These are phyloP conservation scores for Zeuzera pyrina DNA, from an alignment of 2,888 invertebrate genomes.

Conservation along the genomic window DNA sequence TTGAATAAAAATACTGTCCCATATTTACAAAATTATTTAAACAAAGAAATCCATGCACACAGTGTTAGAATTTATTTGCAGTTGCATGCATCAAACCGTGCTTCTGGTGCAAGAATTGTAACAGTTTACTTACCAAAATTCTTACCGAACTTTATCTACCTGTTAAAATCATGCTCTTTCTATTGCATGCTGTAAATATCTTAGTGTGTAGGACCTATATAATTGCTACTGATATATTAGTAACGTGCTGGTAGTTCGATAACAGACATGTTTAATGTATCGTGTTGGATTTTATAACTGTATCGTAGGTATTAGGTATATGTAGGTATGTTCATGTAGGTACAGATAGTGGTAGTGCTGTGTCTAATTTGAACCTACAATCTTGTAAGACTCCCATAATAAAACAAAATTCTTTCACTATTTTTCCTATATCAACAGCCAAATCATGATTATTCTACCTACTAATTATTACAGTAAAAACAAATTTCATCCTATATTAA, in stretches of 20 bases:
- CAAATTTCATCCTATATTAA: conserved; percentile 37
- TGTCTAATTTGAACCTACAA: conserved; percentile 21
- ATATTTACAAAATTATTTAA: conserved; percentile 63
- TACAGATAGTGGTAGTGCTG: conserved; percentile 50
- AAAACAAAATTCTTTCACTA: conserved; percentile 38
- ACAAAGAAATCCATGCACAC: conserved; percentile 34
- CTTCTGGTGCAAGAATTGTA: conserved; percentile 26
- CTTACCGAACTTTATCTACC: neutral
- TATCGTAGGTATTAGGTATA: too few relatives aligned
- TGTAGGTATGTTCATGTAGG: conserved; percentile 13
- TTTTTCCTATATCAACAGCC: too few relatives aligned
- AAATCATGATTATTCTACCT: too few relatives aligned
- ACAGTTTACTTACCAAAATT: neutral
- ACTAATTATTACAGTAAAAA: conserved; percentile 33
- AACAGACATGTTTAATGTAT: too few relatives aligned
- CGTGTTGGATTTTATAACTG: too few relatives aligned
- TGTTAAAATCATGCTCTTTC: conserved; percentile 1
- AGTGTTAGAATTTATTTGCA: conserved; percentile 33
- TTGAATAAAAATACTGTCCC: conserved; percentile 43
- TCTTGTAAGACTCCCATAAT: neutral
- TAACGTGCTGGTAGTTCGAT: too few relatives aligned
- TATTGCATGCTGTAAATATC: conserved; percentile 3
- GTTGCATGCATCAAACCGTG: conserved; percentile 55
- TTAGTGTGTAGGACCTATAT: too few relatives aligned
- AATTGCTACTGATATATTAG: too few relatives aligned